A percentile compares a stretch with the other conserved stretches of the same genome.
Evolutionary conservation across 1,140 invertebrate species (phyloP).

Genomic region (Chlorops oryzae): DNA sequence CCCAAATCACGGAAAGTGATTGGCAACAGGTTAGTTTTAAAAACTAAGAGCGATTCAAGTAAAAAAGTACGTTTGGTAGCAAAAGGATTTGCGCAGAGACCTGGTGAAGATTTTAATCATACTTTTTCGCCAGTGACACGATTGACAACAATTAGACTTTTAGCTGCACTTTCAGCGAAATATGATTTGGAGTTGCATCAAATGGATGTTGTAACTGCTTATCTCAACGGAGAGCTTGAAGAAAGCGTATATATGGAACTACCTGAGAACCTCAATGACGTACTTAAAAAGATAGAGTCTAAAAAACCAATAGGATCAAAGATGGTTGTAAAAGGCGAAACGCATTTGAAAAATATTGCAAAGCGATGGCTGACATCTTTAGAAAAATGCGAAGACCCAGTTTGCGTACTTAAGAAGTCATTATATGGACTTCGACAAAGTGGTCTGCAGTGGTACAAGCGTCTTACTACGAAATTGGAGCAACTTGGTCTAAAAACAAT

Average conservation of each 20-base stretch:
- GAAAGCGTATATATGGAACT: slow-evolving; percentile 6
- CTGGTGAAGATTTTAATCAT: slow-evolving; percentile 39
- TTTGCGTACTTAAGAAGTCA: slow-evolving; percentile 1
- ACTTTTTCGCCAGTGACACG: slow-evolving; percentile 38
- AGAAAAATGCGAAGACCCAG: neutral
- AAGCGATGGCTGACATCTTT: neutral
- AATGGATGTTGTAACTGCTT: slow-evolving; percentile 5
- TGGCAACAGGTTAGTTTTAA: too few species aligned
- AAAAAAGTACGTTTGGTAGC: slow-evolving; percentile 47
- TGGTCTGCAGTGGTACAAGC: neutral
- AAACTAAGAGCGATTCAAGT: too few species aligned
- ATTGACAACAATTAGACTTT: slow-evolving; percentile 25
- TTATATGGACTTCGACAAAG: slow-evolving; percentile 25
- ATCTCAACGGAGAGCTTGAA: slow-evolving; percentile 8
- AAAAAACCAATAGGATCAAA: neutral
- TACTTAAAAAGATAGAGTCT: neutral
- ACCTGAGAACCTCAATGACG: neutral
- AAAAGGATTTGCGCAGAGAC: slow-evolving; percentile 30
- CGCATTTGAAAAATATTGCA: too few species aligned
- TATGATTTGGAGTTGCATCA: slow-evolving; percentile 7
- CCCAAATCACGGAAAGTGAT: neutral
- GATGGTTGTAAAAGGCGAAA: too few species aligned
- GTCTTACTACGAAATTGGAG: neutral
- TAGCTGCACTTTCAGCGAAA: slow-evolving; percentile 23
- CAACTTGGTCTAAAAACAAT: neutral